These are phyloP conservation scores for Callorhinus ursinus DNA, from an alignment of 2,113 vertebrate genomes.

Conservation along the genomic window DNA sequence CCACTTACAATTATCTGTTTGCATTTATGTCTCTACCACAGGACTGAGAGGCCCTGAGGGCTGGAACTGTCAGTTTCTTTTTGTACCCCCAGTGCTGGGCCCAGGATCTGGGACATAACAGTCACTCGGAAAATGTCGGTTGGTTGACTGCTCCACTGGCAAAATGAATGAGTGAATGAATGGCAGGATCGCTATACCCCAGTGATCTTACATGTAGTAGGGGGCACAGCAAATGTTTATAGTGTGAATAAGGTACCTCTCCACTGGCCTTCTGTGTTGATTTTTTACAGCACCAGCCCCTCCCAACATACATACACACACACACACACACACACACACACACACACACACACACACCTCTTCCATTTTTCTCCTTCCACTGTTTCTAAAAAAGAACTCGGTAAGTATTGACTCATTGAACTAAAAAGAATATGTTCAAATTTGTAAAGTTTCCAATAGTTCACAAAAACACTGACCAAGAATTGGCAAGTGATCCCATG, in stretches of 20 bases:
- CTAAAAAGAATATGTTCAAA: slow-evolving; percentile 12
- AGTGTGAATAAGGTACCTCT: background rate
- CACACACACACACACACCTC: background rate
- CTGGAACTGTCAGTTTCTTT: background rate
- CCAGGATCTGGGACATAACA: background rate
- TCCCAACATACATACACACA: background rate
- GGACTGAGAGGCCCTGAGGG: background rate
- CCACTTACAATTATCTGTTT: background rate
- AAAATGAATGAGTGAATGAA: background rate
- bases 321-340: background rate
- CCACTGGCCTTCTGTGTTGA: background rate
- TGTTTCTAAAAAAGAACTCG: background rate
- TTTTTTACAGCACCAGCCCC: background rate
- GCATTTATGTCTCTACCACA: slow-evolving; percentile 8
- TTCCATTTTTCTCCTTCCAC: background rate
- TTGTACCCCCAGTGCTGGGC: background rate
- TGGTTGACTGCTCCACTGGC: background rate
- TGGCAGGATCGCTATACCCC: background rate
- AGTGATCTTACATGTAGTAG: background rate
- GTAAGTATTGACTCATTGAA: background rate
- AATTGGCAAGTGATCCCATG: background rate
- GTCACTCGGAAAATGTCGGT: background rate
- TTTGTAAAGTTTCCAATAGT: slow-evolving; percentile 15
- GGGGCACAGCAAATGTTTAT: background rate
- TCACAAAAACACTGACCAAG: background rate